Conservation (phyloP, 2,113 vertebrate genomes). For the Sardina pilchardus region DNA sequence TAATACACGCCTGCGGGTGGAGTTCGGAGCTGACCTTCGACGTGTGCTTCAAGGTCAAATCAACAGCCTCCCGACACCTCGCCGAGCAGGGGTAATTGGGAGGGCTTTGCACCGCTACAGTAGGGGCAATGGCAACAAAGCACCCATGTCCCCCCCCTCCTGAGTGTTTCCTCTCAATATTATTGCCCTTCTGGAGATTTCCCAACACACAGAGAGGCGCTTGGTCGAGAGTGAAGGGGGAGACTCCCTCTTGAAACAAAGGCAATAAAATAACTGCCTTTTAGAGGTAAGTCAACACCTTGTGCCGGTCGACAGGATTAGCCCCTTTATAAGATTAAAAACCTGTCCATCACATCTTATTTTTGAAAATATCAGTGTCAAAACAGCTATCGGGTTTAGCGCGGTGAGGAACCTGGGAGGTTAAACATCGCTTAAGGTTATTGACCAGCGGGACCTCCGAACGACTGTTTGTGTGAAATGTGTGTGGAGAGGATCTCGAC, state of each 20-base stretch:
- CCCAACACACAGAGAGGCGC: slow-evolving; percentile 2
- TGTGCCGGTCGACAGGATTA: background rate
- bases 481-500: background rate
- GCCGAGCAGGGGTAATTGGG: slow-evolving; percentile 48
- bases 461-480: background rate
- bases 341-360: background rate
- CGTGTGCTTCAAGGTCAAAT: slow-evolving; percentile 49
- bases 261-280: background rate
- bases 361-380: slow-evolving; percentile 13
- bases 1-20: slow-evolving; percentile 35
- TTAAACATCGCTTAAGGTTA: background rate
- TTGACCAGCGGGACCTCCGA: background rate
- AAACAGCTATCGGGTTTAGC: background rate
- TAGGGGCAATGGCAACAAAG: slow-evolving; percentile 41
- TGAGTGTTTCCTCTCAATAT: slow-evolving; percentile 50
- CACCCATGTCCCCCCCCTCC: slow-evolving; percentile 31
- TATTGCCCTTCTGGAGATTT: slow-evolving; percentile 50
- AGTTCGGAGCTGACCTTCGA: slow-evolving; percentile 40
- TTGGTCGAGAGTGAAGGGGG: no score
- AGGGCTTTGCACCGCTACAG: slow-evolving; percentile 39
- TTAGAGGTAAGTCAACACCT: background rate
- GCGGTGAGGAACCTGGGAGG: background rate
- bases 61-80: slow-evolving; percentile 48
- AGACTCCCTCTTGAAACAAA: slow-evolving; percentile 31
- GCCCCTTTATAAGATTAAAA: background rate